phyloP scores from a whole-genome alignment of 2,797 vertebrate species.

The Sebastes matsubarae region DNA sequence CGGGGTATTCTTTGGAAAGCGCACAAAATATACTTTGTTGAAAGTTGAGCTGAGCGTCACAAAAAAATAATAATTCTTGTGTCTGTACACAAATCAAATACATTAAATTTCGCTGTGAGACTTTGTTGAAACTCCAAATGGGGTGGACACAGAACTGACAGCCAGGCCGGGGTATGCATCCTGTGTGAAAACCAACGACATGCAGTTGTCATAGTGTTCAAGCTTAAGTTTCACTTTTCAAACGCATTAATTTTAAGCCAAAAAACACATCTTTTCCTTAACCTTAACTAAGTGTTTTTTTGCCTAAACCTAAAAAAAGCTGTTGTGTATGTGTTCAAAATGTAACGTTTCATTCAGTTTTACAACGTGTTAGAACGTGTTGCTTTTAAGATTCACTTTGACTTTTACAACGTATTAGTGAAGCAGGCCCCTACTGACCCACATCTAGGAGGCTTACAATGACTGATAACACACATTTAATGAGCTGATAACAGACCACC shows the following conservation, averaged over 20 bases:
- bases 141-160: too few relatives aligned
- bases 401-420: not conserved
- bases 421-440: not conserved
- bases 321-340: not conserved
- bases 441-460: not conserved
- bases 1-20: too few relatives aligned
- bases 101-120: too few relatives aligned
- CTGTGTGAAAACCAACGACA: not conserved
- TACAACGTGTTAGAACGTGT: not conserved
- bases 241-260: not conserved
- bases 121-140: too few relatives aligned
- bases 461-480: not conserved
- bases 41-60: too few relatives aligned
- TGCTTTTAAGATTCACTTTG: not conserved
- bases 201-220: not conserved
- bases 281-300: not conserved
- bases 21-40: too few relatives aligned
- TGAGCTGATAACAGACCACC: not conserved
- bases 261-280: not conserved
- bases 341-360: not conserved
- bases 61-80: too few relatives aligned
- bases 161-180: not conserved
- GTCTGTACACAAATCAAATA: too few relatives aligned
- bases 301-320: not conserved
- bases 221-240: not conserved